phyloP scores from a whole-genome alignment of 2,797 vertebrate species.

The Knipowitschia caucasica region DNA sequence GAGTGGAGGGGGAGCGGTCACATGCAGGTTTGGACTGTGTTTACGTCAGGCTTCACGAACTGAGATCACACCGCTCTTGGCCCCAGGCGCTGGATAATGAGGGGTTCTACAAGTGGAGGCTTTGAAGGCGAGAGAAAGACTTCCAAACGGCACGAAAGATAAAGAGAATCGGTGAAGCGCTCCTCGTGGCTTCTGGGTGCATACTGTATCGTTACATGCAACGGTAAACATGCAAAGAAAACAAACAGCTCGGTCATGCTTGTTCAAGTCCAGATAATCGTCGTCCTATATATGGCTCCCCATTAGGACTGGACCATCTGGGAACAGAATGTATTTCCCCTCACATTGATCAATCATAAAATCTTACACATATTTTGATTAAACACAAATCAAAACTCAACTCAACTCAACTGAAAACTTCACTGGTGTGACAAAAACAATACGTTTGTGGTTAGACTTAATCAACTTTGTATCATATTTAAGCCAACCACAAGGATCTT shows the following conservation, averaged over 20 bases:
- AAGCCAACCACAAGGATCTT: too few relatives aligned
- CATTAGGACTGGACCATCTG: too few relatives aligned
- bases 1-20: neutral
- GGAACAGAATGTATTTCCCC: too few relatives aligned
- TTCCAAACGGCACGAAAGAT: neutral
- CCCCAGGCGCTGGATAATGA: neutral
- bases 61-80: neutral
- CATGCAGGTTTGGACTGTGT: neutral
- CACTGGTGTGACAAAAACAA: too few relatives aligned
- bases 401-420: too few relatives aligned
- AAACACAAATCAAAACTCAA: too few relatives aligned
- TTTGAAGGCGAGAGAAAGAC: slow-evolving; percentile 1
- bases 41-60: neutral
- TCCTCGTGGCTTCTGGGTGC: neutral
- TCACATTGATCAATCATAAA: too few relatives aligned
- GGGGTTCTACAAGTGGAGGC: neutral
- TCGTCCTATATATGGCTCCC: neutral
- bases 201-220: too few relatives aligned
- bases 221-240: neutral
- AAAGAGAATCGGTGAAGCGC: neutral
- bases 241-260: neutral
- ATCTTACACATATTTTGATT: too few relatives aligned
- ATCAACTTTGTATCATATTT: too few relatives aligned
- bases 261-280: neutral
- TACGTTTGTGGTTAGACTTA: too few relatives aligned